Evolutionary conservation across 2,888 invertebrate species (phyloP), one percentile per base, ranked within the genome.

Genomic region (Drosophila mettleri): DNA sequence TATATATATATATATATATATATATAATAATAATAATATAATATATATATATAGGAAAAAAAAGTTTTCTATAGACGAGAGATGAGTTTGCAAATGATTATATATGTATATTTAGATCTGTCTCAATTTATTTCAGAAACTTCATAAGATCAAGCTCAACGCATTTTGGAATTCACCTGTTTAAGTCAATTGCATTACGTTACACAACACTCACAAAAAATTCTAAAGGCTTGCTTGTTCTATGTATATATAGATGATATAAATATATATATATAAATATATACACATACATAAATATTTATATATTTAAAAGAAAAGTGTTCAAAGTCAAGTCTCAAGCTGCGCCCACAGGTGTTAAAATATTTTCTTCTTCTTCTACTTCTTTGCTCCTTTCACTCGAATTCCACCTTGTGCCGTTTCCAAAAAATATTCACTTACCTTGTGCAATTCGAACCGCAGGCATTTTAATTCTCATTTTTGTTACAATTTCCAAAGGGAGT

Each of bases 401-500:
- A 27, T 27, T 38, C 38, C 33, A 48, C 14, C 18, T 27, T 4
- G 4, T 5, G 18, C 3, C 20, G 2, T 24, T 10, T 33, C 12
- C 16, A 7, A 5, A 14, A 29, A 48, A 14, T n/a, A 16, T 41
- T 38, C 49, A 93, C 95, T 95, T 94, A 97, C 97, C 97, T 97
- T 97, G 97, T 94, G 97, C 97, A 95, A 97, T 97, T 94, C 97
- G 96, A 94, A 97, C 97, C 93, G 97, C 97, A 94, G 97, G 97
- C 97, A 97, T 97, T 95, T 97, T 97, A 94, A 97, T 97, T 97
- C 97, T 96, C 97, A 97, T 97, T 95, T 95, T 97, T 89, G 72
- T 89, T 86, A 55, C 85, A 90, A 78, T 80, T 84, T 86, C 84
- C 86, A 65, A 81, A 69, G 80, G 74, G 65, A 45, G 73, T 76